Evolutionary conservation across 2,113 vertebrate species (phyloP).

Genomic region (Protobothrops flavoviridis): DNA sequence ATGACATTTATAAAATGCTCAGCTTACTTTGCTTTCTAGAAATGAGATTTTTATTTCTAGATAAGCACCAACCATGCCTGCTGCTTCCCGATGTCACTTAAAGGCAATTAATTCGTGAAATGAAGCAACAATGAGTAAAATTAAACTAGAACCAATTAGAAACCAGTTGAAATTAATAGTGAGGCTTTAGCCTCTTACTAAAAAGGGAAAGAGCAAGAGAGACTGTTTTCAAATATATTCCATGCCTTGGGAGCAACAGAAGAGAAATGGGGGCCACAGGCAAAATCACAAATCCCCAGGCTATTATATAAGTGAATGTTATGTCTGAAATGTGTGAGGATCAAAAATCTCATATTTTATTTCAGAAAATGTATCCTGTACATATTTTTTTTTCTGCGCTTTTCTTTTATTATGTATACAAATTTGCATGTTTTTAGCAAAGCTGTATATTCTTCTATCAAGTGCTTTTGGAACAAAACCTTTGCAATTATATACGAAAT

Average conservation of each 20-base stretch:
- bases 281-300: background rate
- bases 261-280: background rate
- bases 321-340: too few relatives aligned
- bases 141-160: background rate
- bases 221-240: background rate
- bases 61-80: background rate
- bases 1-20: background rate
- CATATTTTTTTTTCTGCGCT: too few relatives aligned
- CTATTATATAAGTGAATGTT: too few relatives aligned
- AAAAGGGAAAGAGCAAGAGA: background rate
- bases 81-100: background rate
- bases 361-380: too few relatives aligned
- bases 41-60: background rate
- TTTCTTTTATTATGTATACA: too few relatives aligned
- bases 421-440: too few relatives aligned
- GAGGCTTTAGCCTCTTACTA: background rate
- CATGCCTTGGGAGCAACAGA: background rate
- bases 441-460: too few relatives aligned
- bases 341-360: too few relatives aligned
- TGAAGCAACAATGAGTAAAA: too few relatives aligned
- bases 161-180: fast-evolving
- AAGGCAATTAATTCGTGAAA: too few relatives aligned
- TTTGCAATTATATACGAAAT: too few relatives aligned
- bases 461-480: too few relatives aligned
- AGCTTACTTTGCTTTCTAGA: background rate